A percentile compares a stretch with the other conserved stretches of the same genome.
Conservation (phyloP, 2,888 invertebrate genomes). For the Cryptosula pallasiana region DNA sequence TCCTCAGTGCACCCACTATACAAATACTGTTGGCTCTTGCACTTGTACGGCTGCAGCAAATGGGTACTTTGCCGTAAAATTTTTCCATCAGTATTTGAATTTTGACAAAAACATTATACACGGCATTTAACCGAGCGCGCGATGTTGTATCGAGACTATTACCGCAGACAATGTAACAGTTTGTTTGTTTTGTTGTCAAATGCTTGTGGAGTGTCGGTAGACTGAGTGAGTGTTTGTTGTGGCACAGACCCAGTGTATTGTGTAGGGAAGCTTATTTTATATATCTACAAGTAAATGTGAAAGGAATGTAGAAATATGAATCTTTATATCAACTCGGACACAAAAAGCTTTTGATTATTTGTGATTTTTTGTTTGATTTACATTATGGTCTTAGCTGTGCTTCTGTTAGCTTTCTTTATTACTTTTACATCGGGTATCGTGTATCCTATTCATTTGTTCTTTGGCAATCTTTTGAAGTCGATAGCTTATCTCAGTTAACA, state of each 20-base stretch:
- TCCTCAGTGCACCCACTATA: background rate
- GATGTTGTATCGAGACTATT: background rate
- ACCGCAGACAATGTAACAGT: background rate
- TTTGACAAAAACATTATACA: background rate
- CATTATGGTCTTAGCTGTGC: constrained; percentile 2
- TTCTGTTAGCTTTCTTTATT: constrained; percentile 2
- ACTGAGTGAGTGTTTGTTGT: background rate
- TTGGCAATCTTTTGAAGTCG: background rate
- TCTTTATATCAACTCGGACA: constrained; percentile 9
- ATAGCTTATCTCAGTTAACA: constrained; percentile 13
- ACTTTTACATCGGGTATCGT: background rate
- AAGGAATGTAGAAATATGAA: constrained; percentile 15
- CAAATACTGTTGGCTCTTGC: background rate
- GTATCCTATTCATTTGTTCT: background rate
- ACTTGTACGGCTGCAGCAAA: background rate
- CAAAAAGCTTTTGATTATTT: constrained; percentile 9
- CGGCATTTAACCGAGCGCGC: background rate
- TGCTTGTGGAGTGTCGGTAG: background rate
- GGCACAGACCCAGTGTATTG: background rate
- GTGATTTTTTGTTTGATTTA: constrained; percentile 18
- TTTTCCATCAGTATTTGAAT: background rate
- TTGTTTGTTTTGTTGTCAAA: constrained; percentile 19
- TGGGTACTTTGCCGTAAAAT: too few relatives aligned
- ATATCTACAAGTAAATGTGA: background rate
- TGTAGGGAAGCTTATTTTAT: background rate